These are phyloP conservation scores for Synergus gifuensis DNA, from an alignment of 2,888 invertebrate genomes.

Conservation along the genomic window DNA sequence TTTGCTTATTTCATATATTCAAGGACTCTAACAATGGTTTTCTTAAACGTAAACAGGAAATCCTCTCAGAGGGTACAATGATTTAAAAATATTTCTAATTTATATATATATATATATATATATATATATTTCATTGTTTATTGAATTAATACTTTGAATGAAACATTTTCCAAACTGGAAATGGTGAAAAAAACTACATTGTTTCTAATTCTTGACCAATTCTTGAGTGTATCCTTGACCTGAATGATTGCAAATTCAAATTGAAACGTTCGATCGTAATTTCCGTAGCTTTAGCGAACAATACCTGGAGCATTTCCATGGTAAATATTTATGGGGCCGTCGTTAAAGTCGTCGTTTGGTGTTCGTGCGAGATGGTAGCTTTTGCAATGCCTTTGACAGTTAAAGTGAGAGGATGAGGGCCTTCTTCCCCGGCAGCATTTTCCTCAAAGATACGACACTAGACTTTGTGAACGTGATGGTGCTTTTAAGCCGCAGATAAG, in stretches of 20 bases:
- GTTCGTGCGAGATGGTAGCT: constrained; percentile 51
- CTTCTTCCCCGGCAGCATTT: constrained; percentile 25
- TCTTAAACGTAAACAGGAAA: constrained; percentile 12
- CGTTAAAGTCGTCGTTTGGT: constrained; percentile 56
- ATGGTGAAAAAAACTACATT: background rate
- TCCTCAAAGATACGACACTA: constrained; percentile 35
- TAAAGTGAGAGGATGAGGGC: constrained; percentile 44
- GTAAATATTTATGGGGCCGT: constrained; percentile 58
- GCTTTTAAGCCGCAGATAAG: constrained; percentile 54
- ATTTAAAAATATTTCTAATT: background rate
- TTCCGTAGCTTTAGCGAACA: background rate
- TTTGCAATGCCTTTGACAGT: constrained; percentile 42
- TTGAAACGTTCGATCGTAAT: constrained; percentile 38
- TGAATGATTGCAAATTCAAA: constrained; percentile 19
- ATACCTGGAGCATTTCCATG: constrained; percentile 36
- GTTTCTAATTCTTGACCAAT: background rate
- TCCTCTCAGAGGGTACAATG: background rate
- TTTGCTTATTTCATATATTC: constrained; percentile 6
- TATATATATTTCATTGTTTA: too few relatives aligned
- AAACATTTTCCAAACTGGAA: too few relatives aligned
- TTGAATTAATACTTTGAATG: too few relatives aligned
- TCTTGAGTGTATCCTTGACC: background rate
- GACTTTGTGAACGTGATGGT: constrained; percentile 29
- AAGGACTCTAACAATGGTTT: background rate
- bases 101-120: too few relatives aligned